phyloP scores from a whole-genome alignment of 2,888 invertebrate genomes.

The Noctua pronuba region DNA sequence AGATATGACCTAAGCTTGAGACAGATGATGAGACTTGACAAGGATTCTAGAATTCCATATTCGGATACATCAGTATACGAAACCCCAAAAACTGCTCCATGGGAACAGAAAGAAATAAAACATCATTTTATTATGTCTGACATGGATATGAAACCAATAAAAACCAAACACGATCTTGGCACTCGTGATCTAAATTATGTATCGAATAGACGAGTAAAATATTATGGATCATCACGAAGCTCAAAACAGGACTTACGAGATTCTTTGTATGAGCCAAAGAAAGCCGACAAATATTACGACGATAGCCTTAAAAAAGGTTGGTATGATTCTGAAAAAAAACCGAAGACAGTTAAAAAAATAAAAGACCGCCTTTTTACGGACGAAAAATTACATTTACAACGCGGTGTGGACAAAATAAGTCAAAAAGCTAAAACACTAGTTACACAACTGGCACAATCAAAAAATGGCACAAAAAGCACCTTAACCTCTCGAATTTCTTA shows the following conservation, averaged over 20 bases:
- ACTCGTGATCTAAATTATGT: neutral
- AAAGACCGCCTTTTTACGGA: too few species aligned
- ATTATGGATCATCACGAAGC: neutral
- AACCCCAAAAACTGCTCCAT: conserved; percentile 32
- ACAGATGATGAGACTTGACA: conserved; percentile 25
- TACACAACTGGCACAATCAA: too few species aligned
- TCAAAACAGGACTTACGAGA: neutral
- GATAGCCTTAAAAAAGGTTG: too few species aligned
- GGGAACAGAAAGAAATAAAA: conserved; percentile 22
- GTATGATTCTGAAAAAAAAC: too few species aligned
- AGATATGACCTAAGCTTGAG: conserved; percentile 41
- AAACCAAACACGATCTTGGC: neutral
- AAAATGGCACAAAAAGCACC: too few species aligned
- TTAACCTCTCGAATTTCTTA: too few species aligned
- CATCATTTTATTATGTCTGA: conserved; percentile 13
- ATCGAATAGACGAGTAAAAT: neutral
- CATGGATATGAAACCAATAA: neutral
- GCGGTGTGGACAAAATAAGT: too few species aligned
- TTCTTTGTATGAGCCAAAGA: conserved; percentile 5
- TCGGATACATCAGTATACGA: neutral
- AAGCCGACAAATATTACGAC: conserved; percentile 2
- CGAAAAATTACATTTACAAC: too few species aligned
- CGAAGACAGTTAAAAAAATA: too few species aligned
- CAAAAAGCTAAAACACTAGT: too few species aligned
- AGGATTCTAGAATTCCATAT: neutral